Base-by-base conservation (phyloP, 2,797 vertebrate genomes). In the Capromys pilorides region DNA sequence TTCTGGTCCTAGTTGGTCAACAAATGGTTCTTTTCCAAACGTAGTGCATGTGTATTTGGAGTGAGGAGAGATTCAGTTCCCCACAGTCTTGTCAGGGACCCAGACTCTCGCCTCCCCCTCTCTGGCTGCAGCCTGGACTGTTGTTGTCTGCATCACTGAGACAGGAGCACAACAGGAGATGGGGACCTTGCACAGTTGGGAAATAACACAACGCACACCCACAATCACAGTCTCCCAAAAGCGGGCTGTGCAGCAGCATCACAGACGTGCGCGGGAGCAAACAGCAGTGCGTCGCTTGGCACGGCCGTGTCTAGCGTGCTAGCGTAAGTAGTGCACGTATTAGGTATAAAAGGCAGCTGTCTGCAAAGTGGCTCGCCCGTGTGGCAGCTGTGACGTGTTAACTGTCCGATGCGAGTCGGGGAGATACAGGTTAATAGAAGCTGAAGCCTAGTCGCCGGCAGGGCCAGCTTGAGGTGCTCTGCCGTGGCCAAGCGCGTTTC, bases 291-390 rank as follows among this genome's bases (percentile, higher is more conserved):
- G 2, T 5, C 3, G 4, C 5, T 28, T 5, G 28, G 28, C 51
- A n/a, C 49, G 3, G 11, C 5, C 39, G 18, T 6, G 4, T 28
- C 59, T 16, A 62, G 81, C 57, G 8, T 3, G 0, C 19, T 1
- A 12, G 2, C 21, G 9, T 39, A 71, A 21, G 6, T 5, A 0
- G 1, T n/a, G 2, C 28, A 2, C 8, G 1, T 16, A 49, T 36
- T 8, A 28, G 45, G 2, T 11, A 6, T 1, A 5, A 26, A 21
- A 6, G 77, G 80, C n/a, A 66, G 11, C 41, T 6, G 1, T 51
- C 8, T 13, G 24, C 31, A 54, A 39, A 59, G 26, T 77, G 49
- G 8, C 39, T n/a, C 26, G 21, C 39, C 61, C 14, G 2, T 24
- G 80, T 26, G 54, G 31, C 6, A 1, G 18, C 36, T 84, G 66